Conservation (phyloP, 2,113 vertebrate species). For the Ptyas mucosa region DNA sequence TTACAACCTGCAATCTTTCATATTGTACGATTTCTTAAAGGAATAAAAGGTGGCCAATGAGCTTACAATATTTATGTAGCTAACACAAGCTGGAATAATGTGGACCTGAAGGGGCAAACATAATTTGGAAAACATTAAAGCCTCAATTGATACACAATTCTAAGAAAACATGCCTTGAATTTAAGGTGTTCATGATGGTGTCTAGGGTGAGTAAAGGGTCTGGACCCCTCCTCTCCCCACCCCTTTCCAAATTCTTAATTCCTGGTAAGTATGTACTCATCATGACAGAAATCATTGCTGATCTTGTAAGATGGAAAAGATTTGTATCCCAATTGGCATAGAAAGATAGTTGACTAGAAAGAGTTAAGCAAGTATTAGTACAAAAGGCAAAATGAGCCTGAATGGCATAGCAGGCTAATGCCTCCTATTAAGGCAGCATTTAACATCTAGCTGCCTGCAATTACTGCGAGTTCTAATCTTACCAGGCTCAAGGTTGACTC, state of each 20-base stretch:
- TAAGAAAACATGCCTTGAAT: background rate
- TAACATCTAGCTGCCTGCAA: too few relatives aligned
- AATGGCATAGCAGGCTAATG: too few relatives aligned
- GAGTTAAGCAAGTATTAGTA: background rate
- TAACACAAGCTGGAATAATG: background rate
- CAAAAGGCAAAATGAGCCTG: background rate
- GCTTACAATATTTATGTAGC: background rate
- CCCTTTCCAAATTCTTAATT: background rate
- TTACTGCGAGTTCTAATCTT: too few relatives aligned
- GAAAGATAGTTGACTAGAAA: background rate
- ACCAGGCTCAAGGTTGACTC: too few relatives aligned
- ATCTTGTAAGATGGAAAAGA: background rate
- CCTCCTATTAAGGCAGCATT: too few relatives aligned
- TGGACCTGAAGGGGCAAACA: background rate
- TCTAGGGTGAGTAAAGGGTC: background rate
- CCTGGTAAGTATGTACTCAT: background rate
- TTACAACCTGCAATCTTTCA: background rate
- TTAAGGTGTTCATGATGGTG: background rate
- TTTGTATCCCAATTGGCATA: background rate
- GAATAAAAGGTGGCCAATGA: background rate
- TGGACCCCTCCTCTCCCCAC: background rate
- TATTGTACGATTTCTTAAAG: background rate
- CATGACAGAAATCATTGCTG: background rate
- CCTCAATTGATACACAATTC: background rate
- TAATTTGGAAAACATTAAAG: background rate